Base-by-base conservation (phyloP, 2,888 invertebrate genomes). In the Eumacrocentrus americanus region DNA sequence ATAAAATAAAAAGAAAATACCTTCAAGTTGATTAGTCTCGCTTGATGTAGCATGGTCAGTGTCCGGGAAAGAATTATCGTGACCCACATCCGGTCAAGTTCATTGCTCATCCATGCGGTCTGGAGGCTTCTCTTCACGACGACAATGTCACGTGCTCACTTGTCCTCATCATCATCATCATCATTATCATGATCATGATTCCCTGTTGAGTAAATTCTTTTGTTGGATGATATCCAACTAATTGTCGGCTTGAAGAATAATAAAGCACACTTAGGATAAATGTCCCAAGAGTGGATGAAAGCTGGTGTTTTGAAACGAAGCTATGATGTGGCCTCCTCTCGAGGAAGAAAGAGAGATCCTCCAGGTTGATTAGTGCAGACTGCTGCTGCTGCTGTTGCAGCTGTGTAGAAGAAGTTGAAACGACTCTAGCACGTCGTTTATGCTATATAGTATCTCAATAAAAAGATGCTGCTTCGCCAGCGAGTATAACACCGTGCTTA, bases 1-100 rank as follows among this genome's bases (percentile, higher is more conserved):
- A 16, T 40, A 53, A 25, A 40, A 63, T 48, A 61, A 42, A 53
- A 53, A 40, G 58, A 60, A 53, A n/a, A n/a, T n/a, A n/a, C n/a
- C n/a, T n/a, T 29, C 51, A 25, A 18, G 34, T 44, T 35, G 12
- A 50, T 51, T 48, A 38, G 58, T 54, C 47, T 51, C 52, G 60
- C 54, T 48, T 51, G 50, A 47, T 44, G 25, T 44, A 58, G 7
- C 57, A 53, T 48, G 38, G 34, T 35, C 18, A 38, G 57, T 29
- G 47, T 52, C 44, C 47, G 58, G 60, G 37, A 50, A 63, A 62
- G 62, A 69, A 70, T 65, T 68, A 70, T 70, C 73, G 71, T 76
- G 77, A 78, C 77, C 77, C 65, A 77, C 76, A 73, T 77, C 76
- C 74, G 74, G 74, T 77, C 77, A 77, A 77, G 77, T 77, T 77